A percentile compares a stretch with the other conserved stretches of the same genome.
Evolutionary conservation across 2,113 vertebrate species (phyloP).

Genomic region (Progne subis): DNA sequence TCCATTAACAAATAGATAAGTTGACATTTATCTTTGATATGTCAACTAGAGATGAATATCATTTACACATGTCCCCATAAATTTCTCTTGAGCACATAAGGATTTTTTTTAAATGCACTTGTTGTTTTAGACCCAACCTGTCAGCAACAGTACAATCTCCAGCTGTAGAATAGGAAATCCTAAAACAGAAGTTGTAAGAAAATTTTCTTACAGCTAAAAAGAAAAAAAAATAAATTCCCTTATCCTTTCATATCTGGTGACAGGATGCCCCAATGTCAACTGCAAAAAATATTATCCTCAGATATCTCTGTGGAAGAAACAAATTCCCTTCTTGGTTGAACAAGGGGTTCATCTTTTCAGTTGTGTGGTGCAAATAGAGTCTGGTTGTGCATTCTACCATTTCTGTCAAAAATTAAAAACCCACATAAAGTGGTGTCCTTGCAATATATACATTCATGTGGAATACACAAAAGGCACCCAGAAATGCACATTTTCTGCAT

Average conservation of each 20-base stretch:
- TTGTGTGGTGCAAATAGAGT: not conserved
- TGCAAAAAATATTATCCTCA: not conserved
- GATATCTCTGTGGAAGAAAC: not conserved
- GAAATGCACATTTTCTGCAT: not conserved
- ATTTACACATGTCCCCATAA: not conserved
- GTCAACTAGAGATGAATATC: conserved; percentile 45
- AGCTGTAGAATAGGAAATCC: not conserved
- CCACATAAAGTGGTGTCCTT: not conserved
- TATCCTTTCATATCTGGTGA: not conserved
- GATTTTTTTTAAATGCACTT: not conserved
- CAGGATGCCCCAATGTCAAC: accelerated
- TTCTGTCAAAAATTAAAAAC: not conserved
- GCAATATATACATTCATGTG: not conserved
- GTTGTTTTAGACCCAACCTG: not conserved
- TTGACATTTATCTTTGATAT: conserved; percentile 47
- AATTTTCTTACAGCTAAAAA: not conserved
- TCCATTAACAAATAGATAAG: conserved; percentile 57
- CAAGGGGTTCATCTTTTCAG: not conserved
- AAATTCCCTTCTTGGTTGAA: not conserved
- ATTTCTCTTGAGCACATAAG: not conserved
- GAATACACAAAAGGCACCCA: not conserved
- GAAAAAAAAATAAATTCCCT: not conserved
- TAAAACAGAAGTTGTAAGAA: not conserved
- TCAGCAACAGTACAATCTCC: not conserved
- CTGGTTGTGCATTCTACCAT: not conserved